These are phyloP conservation scores for Myripristis murdjan DNA, from an alignment of 2,797 vertebrate genomes.

Conservation along the genomic window DNA sequence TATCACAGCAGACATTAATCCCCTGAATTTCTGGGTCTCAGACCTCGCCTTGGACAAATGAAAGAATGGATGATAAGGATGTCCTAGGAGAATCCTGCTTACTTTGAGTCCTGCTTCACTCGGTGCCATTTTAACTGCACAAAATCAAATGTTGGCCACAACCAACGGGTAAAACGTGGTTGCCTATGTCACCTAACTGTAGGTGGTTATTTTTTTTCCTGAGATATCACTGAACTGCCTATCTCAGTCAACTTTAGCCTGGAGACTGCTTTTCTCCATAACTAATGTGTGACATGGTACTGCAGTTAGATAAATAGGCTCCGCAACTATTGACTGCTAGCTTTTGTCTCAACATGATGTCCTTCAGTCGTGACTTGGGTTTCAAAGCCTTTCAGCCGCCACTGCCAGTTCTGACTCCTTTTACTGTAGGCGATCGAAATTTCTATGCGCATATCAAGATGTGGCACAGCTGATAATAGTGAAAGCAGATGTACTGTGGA, in stretches of 20 bases:
- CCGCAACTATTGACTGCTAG: not conserved
- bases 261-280: not conserved
- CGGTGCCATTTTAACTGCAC: conserved; percentile 51
- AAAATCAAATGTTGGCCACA: conserved; percentile 53
- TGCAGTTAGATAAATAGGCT: not conserved
- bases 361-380: not conserved
- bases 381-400: conserved; percentile 5
- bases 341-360: not conserved
- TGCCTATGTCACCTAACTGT: conserved; percentile 11
- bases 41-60: conserved; percentile 72
- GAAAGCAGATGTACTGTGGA: conserved; percentile 12
- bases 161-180: conserved; percentile 19
- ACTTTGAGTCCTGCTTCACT: conserved; percentile 44
- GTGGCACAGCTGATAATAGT: conserved; percentile 34
- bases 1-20: conserved; percentile 78
- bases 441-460: conserved; percentile 28
- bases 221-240: conserved; percentile 2
- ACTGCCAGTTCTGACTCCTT: not conserved
- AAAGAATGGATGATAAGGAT: conserved; percentile 74
- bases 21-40: conserved; percentile 66
- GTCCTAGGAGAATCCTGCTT: conserved; percentile 63
- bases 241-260: conserved; percentile 4
- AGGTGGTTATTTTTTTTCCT: not conserved
- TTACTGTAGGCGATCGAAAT: conserved; percentile 25
- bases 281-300: not conserved